Base-by-base conservation (phyloP, 2,797 vertebrate genomes). In the Labroides dimidiatus region DNA sequence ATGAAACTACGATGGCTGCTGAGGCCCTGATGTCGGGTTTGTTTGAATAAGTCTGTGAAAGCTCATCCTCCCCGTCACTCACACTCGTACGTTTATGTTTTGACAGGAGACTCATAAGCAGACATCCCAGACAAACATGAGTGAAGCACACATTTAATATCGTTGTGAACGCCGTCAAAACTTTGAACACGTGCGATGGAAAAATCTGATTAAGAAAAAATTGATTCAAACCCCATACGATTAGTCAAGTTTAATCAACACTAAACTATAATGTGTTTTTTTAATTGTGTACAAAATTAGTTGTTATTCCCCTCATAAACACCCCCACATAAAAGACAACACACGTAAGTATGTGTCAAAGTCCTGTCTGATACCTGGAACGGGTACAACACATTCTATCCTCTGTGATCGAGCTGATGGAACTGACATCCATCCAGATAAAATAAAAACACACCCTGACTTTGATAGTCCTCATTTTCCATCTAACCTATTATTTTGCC, bases 361-460 rank as follows among this genome's bases (percentile, higher is more conserved):
- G 47, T 9, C 67, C 36, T 17, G 65, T 48, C 21, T 49, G 13
- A 72, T 41, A 20, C 44, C 52, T 82, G 66, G 53, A 80, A 59
- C 16, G 74, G 15, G 82, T 52, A 54, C 12, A 50, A 36, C 61
- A 69, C 27, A 37, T 49, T 70, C 59, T 59, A 81, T 80, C 37
- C 58, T 62, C 59, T 64, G 64, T 84, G 57, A 76, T 64, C 69
- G 60, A 65, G 70, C 42, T 77, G 59, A 81, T 69, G 42, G 20
- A 75, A 76, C 44, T 77, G 70, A 84, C 79, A 63, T 56, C 4
- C 36, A 50, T 82, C 80, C 88, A 88, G 79, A 66, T 77, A 15
- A 81, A 84, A 89, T 49, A 7, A 72, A 86, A 85, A 80, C 78
- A 81, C 39, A 69, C 58, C 69, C 81, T 66, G 65, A 75, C 70